A percentile compares a stretch with the other conserved stretches of the same genome.
Evolutionary conservation across 2,888 invertebrate species (phyloP).

Genomic region (Drosophila rubida): DNA sequence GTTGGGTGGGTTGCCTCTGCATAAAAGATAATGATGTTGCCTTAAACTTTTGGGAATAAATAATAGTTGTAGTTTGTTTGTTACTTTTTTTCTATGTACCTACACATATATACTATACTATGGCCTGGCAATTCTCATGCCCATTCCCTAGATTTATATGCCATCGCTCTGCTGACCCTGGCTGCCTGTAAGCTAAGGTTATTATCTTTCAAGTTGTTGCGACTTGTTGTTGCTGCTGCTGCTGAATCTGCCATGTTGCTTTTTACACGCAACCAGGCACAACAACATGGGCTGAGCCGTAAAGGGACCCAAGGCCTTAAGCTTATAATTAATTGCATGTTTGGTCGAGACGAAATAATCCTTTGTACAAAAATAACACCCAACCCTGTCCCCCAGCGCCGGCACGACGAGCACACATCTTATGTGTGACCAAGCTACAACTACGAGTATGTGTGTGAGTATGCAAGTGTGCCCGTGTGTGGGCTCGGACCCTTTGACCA

Average conservation of each 20-base stretch:
- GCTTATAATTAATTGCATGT: constrained; percentile 85
- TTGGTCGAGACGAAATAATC: constrained; percentile 85
- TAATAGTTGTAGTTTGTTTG: constrained; percentile 75
- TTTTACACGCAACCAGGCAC: constrained; percentile 63
- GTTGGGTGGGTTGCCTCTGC: constrained; percentile 56
- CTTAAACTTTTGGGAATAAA: constrained; percentile 83
- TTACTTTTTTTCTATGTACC: constrained; percentile 5
- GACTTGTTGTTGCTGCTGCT: constrained; percentile 51
- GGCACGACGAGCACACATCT: constrained; percentile 39
- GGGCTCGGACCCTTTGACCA: constrained; percentile 62
- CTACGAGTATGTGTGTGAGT: constrained; percentile 9
- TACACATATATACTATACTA: constrained; percentile 9
- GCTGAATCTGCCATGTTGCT: constrained; percentile 56
- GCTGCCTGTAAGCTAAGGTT: constrained; percentile 74
- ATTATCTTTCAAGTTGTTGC: constrained; percentile 81
- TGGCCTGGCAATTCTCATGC: constrained; percentile 25
- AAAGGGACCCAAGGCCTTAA: constrained; percentile 84
- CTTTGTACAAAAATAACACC: constrained; percentile 81
- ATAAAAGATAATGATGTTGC: constrained; percentile 84
- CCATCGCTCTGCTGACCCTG: constrained; percentile 6
- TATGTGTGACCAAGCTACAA: constrained; percentile 42
- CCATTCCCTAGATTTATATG: constrained; percentile 14
- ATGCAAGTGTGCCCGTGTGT: constrained; percentile 5
- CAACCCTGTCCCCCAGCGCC: constrained; percentile 37
- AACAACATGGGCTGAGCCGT: constrained; percentile 66